Base-by-base conservation (phyloP, 2,797 vertebrate species). In the Coregonus sp. region DNA sequence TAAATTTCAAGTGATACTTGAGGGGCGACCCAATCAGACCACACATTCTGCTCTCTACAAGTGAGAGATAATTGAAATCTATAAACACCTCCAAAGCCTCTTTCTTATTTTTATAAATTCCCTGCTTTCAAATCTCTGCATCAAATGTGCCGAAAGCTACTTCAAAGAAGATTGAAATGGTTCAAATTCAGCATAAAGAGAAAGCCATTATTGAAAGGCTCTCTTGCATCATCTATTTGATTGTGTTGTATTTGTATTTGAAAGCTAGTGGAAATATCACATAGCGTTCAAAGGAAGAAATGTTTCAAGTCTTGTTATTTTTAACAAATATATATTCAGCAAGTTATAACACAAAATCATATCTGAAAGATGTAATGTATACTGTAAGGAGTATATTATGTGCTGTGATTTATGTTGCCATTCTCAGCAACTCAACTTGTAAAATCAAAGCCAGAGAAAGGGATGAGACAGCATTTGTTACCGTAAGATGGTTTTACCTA, bases 1-100 rank as follows among this genome's bases (percentile, higher is more conserved):
- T 78, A 73, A 0, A 74, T 83, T 92, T 97, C 95, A 96, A 98
- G 96, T 94, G 91, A 93, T 95, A 95, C 97, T 98, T 94, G 91
- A 97, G 86, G 92, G 88, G 82, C 90, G 88, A 86, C 85, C 81
- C 89, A 93, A 92, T 93, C 93, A 89, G 89, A 95, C 93, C 94
- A 93, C 89, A 93, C 96, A 95, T 90, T 92, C 94, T 93, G 93
- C 90, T 93, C 93, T 95, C 87, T 68, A 78, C 89, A 80, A 78
- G 33, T 6, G 20, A 76, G 79, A 93, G 94, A 95, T 96, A 94
- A 96, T 95, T 94, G 93, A 95, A 96, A 96, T 93, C 93, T 94
- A 95, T 94, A 96, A 96, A 97, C 95, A 95, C 94, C 93, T 94
- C 85, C 92, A 93, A 93, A 91, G 89, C 89, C 92, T 93, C 94